phyloP scores from a whole-genome alignment of 1,140 invertebrate species.

The Acromyrmex echinatior region DNA sequence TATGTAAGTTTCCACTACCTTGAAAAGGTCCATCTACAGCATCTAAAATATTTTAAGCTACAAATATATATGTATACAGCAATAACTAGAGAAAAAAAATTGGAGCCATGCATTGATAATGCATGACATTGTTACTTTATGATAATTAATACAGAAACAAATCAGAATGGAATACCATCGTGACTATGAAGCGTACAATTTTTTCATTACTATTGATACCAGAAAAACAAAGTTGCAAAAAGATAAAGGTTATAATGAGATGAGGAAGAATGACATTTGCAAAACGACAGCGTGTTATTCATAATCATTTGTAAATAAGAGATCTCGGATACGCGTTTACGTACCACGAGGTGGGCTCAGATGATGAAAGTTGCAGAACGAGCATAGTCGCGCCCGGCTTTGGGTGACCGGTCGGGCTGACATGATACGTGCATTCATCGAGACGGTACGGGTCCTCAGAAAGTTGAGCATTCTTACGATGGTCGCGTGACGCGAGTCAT shows the following conservation, averaged over 20 bases:
- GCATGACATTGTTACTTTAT: not conserved
- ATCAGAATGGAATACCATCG: not conserved
- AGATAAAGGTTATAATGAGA: not conserved
- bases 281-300: not conserved
- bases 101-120: not conserved
- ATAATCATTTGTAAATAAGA: not conserved
- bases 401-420: conserved; percentile 62
- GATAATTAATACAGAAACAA: not conserved
- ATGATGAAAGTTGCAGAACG: conserved; percentile 80
- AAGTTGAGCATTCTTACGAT: conserved; percentile 76
- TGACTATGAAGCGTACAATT: too few species aligned
- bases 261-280: conserved; percentile 4
- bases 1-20: not conserved
- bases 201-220: not conserved
- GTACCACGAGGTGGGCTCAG: conserved; percentile 70
- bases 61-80: not conserved
- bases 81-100: not conserved
- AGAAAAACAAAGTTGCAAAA: conserved; percentile 1
- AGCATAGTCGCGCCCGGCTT: conserved; percentile 70
- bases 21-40: not conserved
- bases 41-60: not conserved
- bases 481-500: conserved; percentile 38
- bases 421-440: conserved; percentile 50
- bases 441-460: conserved; percentile 55
- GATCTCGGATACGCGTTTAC: conserved; percentile 58